Base-by-base conservation (phyloP, 2,797 vertebrate genomes). In the Heliangelus exortis region DNA sequence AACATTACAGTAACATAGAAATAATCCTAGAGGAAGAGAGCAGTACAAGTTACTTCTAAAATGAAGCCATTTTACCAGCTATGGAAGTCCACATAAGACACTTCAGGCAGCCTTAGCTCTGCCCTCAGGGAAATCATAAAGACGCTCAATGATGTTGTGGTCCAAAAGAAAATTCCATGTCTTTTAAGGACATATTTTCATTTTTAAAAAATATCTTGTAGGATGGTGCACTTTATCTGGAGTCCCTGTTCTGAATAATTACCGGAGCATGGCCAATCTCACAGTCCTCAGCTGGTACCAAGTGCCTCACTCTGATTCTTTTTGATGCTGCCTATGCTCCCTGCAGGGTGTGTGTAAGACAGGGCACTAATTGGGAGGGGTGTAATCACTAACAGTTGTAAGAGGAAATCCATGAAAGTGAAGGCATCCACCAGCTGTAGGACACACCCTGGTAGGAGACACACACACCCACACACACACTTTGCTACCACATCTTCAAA, bases 401-500 rank as follows among this genome's bases (percentile, higher is more conserved):
- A 84, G 73, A 92, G 85, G 84, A 93, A 95, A 88, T 43, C 83
- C 87, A 63, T 28, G 92, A 71, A 81, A 97, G 79, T 31, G 75
- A 90, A 94, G 93, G 90, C 93, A 85, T 76, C 82, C 31, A 17
- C 93, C 93, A 96, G 94, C 89, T 93, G 95, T 63, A 53, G 75
- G 87, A 94, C 96, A 96, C 96, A 84, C 79, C 95, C 93, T 41
- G 69, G 83, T 80, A 91, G 65, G 80, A 96, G 51, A 69, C 68
- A 91, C 61, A 75, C n/a, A n/a, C n/a, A n/a, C n/a, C n/a, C 19
- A 87, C 36, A 61, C 14, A 41, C 34, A 65, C 65, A 41, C 33
- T 59, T 69, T 78, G 63, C 77, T 90, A 68, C n/a, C 62, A 53
- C 71, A 55, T 96, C 96, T 97, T 97, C 96, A 97, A 97, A 97